Base-by-base conservation (phyloP, 2,113 vertebrate species). In the Lanius collurio region DNA sequence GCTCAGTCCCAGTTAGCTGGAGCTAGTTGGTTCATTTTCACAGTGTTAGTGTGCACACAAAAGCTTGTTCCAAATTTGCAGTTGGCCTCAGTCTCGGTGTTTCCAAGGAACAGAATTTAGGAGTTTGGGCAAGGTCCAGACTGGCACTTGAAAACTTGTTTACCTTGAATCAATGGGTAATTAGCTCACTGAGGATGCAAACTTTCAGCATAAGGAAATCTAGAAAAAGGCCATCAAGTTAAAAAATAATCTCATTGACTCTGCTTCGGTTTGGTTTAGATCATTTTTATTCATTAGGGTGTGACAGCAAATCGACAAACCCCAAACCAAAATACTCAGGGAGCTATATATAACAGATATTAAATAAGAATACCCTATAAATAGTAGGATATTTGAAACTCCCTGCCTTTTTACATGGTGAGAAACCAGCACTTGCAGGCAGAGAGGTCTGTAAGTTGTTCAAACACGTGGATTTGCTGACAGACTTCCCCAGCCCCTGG, bases 391-490 rank as follows among this genome's bases (percentile, higher is more conserved):
- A 12, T 52, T 70, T 59, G 42, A 67, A 89, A 73, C 33, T 74
- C n/a, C 1, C 4, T 50, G 55, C 11, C 10, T 42, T 83, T 85
- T 53, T 24, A 60, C 41, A 22, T 52, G 28, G 53, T 83, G 88
- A 55, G 74, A 74, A 70, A 33, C 4, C 67, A 9, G 14, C 3
- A 2, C 12, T 20, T 50, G 10, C 3, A 50, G 6, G 17, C 41
- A 53, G 21, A 22, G 3, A 11, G 16, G 11, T 74, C 9, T 44
- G 6, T 4, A 9, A 57, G 17, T 37, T 69, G 83, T 67, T 21
- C 21, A 23, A 19, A 6, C 1, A 2, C 14, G 6, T 0, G 6
- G 4, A 49, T 89, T 16, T n/a, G n/a, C 53, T 73, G 31, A 7
- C 2, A 53, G 63, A 11, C 49, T 41, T 35, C n/a, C 57, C 60